Base-by-base conservation (phyloP, 2,888 invertebrate genomes). In the Tanypteryx hageni region DNA sequence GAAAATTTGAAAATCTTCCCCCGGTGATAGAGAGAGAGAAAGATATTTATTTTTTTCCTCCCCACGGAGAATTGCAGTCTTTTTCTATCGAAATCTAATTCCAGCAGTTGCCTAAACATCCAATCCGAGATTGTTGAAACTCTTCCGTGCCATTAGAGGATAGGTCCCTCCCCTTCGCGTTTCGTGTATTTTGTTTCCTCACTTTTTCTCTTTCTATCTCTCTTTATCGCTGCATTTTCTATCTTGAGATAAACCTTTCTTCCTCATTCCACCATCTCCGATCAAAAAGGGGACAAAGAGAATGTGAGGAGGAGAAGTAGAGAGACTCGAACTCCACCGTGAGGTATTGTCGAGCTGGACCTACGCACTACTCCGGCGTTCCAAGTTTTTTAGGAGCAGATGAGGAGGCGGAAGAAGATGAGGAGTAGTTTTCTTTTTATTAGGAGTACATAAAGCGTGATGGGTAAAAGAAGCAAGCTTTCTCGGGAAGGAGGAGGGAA, bases 391-490 rank as follows among this genome's bases (percentile, higher is more conserved):
- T 64, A 18, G 27, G 27, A 22, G 76, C 76, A 76, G 68, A 68
- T 68, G 68, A 68, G 68, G 68, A 68, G 22, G 68, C 44, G 44
- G 44, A 44, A 44, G 22, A 68, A n/a, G 68, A 22, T 9, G 68
- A 68, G 68, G 10, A 18, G 22, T n/a, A 18, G 16, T 68, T 68
- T 22, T 22, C 18, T 68, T 76, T 76, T 76, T 76, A 76, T 76
- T 76, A 27, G 76, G 76, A 22, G 76, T 11, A 27, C 22, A 76
- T 76, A 76, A 76, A 76, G 76, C 27, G 76, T 76, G 76, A 76
- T 76, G 76, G 27, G 76, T 76, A 76, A 76, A 27, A 76, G 76
- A 76, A 76, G 44, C 44, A 5, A n/a, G 22, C 76, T 76, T 44
- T 44, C 76, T 76, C 76, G 22, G 10, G 76, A 22, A 44, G 27